phyloP scores from a whole-genome alignment of 2,888 invertebrate species.

The Cordilura impudica region DNA sequence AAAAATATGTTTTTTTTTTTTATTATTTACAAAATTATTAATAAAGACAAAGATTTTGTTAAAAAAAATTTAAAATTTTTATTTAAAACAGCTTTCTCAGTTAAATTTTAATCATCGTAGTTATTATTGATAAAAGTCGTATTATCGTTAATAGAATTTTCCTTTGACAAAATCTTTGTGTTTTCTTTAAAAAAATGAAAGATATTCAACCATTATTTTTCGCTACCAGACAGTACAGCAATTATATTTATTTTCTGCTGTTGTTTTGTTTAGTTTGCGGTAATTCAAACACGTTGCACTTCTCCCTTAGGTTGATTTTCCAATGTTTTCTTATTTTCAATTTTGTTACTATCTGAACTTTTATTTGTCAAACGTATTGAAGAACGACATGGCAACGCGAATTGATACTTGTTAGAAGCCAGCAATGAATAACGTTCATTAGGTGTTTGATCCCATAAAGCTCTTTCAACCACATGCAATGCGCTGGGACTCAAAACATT shows the following conservation, averaged over 20 bases:
- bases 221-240: conserved; percentile 33
- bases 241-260: conserved; percentile 10
- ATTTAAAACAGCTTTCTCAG: not conserved
- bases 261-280: not conserved
- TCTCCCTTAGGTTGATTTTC: conserved; percentile 42
- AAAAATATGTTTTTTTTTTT: conserved; percentile 33
- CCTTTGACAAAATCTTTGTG: conserved; percentile 48
- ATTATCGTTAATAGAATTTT: conserved; percentile 19
- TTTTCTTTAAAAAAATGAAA: conserved; percentile 40
- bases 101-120: not conserved
- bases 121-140: not conserved
- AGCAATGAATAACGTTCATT: conserved; percentile 78
- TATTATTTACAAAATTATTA: conserved; percentile 56
- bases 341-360: conserved; percentile 21
- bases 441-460: conserved; percentile 80
- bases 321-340: conserved; percentile 42
- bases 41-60: conserved; percentile 41
- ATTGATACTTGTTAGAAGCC: conserved; percentile 76
- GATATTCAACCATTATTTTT: conserved; percentile 35
- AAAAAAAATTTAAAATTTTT: conserved; percentile 30
- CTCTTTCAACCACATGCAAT: conserved; percentile 82
- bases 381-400: conserved; percentile 78
- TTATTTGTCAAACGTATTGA: conserved; percentile 72
- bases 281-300: conserved; percentile 54
- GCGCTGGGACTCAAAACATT: conserved; percentile 82